These are phyloP conservation scores for Crematogaster levior DNA, from an alignment of 2,888 invertebrate species.

Conservation along the genomic window DNA sequence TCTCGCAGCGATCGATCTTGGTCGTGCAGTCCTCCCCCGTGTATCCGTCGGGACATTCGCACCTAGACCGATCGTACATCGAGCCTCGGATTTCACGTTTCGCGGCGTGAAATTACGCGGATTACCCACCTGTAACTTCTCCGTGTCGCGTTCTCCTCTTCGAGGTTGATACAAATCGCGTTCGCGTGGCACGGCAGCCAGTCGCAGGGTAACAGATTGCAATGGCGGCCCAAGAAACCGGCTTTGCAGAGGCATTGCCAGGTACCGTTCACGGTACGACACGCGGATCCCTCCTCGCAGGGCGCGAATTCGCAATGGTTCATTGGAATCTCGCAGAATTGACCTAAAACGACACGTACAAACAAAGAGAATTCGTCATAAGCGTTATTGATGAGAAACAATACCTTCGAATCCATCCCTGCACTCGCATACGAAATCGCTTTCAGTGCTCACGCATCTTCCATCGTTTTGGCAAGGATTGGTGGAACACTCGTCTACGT, in stretches of 20 bases:
- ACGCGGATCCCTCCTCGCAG: constrained; percentile 86
- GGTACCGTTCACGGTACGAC: constrained; percentile 82
- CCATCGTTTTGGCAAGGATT: constrained; percentile 87
- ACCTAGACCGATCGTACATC: constrained; percentile 81
- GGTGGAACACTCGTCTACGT: constrained; percentile 84
- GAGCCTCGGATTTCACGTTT: background rate
- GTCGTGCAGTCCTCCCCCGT: constrained; percentile 86
- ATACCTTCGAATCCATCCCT: constrained; percentile 79
- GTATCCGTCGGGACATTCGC: constrained; percentile 87
- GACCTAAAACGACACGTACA: constrained; percentile 79
- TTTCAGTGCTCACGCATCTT: constrained; percentile 86
- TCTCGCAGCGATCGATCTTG: constrained; percentile 85
- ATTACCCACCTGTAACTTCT: constrained; percentile 84
- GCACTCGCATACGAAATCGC: constrained; percentile 85
- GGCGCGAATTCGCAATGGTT: constrained; percentile 86
- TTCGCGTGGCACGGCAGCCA: constrained; percentile 87
- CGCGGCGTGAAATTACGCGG: background rate
- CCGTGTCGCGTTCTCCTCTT: constrained; percentile 83
- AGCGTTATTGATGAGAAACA: background rate
- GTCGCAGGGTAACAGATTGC: constrained; percentile 88
- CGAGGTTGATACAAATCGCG: constrained; percentile 85
- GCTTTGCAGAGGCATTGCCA: constrained; percentile 86
- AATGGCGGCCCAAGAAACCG: constrained; percentile 87
- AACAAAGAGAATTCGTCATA: background rate
- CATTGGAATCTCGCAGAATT: constrained; percentile 86